Evolutionary conservation across 2,113 vertebrate genomes (phyloP).

Genomic region (Nothobranchius kuhntae): DNA sequence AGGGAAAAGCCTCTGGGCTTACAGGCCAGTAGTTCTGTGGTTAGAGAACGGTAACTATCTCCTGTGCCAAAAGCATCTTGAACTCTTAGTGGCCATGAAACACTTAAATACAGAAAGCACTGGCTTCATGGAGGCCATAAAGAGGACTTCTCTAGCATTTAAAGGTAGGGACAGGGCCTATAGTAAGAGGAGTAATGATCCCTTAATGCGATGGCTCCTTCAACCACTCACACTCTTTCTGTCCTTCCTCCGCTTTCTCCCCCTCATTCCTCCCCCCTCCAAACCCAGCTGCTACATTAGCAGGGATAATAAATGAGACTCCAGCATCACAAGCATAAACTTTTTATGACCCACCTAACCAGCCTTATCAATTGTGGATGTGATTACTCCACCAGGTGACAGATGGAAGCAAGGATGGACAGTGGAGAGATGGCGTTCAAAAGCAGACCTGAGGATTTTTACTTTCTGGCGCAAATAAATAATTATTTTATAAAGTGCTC

Average conservation of each 20-base stretch:
- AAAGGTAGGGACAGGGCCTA: constrained; percentile 66
- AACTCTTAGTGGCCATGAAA: constrained; percentile 68
- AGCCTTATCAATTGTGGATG: constrained; percentile 78
- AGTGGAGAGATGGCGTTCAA: constrained; percentile 28
- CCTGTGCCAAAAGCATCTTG: constrained; percentile 66
- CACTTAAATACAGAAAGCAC: constrained; percentile 73
- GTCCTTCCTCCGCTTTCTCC: background rate
- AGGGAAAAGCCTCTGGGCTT: constrained; percentile 51
- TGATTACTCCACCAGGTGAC: constrained; percentile 67
- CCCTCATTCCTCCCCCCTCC: background rate
- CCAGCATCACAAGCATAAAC: constrained; percentile 70
- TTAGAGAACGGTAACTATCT: constrained; percentile 70
- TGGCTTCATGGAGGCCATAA: constrained; percentile 66
- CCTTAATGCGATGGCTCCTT: constrained; percentile 72
- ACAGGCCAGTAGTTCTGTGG: constrained; percentile 61
- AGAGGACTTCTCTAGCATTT: constrained; percentile 58
- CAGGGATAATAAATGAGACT: constrained; percentile 77
- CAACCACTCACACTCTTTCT: constrained; percentile 57
- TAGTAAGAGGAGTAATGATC: constrained; percentile 71
- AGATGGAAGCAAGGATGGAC: constrained; percentile 59
- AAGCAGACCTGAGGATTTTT: background rate
- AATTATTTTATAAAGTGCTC: constrained; percentile 43
- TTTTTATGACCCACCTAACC: constrained; percentile 78
- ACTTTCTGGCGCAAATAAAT: constrained; percentile 26
- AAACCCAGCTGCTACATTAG: constrained; percentile 71